These are phyloP conservation scores for Colostygia pectinataria DNA, from an alignment of 2,888 invertebrate genomes.

Conservation along the genomic window DNA sequence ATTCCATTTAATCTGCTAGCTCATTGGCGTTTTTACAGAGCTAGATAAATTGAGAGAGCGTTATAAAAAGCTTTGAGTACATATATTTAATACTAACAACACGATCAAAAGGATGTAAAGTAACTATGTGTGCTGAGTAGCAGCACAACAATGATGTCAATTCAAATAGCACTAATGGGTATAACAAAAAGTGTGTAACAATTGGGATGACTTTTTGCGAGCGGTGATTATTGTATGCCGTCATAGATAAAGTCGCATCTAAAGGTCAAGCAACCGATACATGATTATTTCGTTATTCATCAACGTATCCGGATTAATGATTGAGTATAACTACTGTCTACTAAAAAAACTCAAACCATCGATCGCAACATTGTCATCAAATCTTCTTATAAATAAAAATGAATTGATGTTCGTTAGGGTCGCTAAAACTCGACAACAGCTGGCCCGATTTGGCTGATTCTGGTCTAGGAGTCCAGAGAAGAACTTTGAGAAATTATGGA, in stretches of 20 bases:
- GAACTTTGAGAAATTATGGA: no score
- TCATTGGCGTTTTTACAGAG: slow-evolving; percentile 8
- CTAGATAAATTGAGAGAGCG: slow-evolving; percentile 7
- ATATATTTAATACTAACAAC: no score
- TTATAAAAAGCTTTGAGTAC: slow-evolving; percentile 4
- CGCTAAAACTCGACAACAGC: no score
- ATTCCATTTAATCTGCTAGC: slow-evolving; percentile 10
- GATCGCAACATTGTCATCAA: no score
- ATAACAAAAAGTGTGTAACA: slow-evolving; percentile 30
- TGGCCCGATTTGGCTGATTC: no score
- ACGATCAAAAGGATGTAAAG: slow-evolving; percentile 2
- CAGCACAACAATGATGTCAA: slow-evolving; percentile 27
- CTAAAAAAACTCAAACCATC: no score
- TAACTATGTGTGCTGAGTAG: slow-evolving; percentile 7
- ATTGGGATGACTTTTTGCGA: slow-evolving; percentile 36
- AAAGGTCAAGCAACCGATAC: slow-evolving; percentile 31
- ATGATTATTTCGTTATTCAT: slow-evolving; percentile 27
- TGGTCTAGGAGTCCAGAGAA: no score
- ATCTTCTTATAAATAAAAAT: no score
- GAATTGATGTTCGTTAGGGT: no score
- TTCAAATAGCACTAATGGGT: slow-evolving; percentile 38
- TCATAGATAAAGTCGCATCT: slow-evolving; percentile 33
- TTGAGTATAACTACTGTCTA: no score
- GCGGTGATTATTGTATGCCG: slow-evolving; percentile 38
- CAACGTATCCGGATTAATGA: no score